Evolutionary conservation across 2,888 invertebrate genomes (phyloP).

Genomic region (Macrophya annulata): DNA sequence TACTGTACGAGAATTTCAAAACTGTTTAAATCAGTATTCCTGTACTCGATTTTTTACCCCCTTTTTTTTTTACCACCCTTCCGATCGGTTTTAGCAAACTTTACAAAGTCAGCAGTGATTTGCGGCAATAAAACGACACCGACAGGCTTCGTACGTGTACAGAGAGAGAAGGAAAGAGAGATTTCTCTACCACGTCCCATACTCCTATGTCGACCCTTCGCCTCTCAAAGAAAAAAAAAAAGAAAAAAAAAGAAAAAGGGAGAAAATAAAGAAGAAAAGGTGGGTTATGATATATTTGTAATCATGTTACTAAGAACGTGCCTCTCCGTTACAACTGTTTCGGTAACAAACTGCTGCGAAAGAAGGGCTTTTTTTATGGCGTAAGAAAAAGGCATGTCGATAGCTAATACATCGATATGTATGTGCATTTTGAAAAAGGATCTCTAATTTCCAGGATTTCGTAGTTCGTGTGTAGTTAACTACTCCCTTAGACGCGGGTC

Average conservation of each 20-base stretch:
- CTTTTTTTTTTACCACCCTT: background rate
- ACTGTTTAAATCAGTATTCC: too few species aligned
- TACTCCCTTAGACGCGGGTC: background rate
- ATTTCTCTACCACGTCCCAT: slow-evolving; percentile 5
- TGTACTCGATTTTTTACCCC: background rate
- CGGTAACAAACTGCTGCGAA: slow-evolving; percentile 73
- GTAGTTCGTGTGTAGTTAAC: background rate
- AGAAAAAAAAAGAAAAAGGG: background rate
- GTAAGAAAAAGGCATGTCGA: background rate
- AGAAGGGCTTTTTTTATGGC: slow-evolving; percentile 22
- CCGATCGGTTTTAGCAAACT: slow-evolving; percentile 5
- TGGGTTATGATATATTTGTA: slow-evolving; percentile 78
- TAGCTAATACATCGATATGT: background rate
- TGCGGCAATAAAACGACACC: slow-evolving; percentile 75
- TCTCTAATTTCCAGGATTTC: background rate
- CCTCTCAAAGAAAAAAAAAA: background rate
- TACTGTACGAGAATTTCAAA: background rate
- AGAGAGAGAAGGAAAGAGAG: slow-evolving; percentile 59
- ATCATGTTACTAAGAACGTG: slow-evolving; percentile 76
- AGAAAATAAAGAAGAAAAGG: slow-evolving; percentile 8
- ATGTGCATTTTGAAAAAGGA: background rate
- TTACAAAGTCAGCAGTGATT: slow-evolving; percentile 70
- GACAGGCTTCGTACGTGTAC: slow-evolving; percentile 76
- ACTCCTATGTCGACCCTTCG: slow-evolving; percentile 37
- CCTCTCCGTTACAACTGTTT: slow-evolving; percentile 77